Evolutionary conservation across 2,113 vertebrate genomes (phyloP), one percentile per base, ranked within the genome.

Genomic region (Plectropomus leopardus): DNA sequence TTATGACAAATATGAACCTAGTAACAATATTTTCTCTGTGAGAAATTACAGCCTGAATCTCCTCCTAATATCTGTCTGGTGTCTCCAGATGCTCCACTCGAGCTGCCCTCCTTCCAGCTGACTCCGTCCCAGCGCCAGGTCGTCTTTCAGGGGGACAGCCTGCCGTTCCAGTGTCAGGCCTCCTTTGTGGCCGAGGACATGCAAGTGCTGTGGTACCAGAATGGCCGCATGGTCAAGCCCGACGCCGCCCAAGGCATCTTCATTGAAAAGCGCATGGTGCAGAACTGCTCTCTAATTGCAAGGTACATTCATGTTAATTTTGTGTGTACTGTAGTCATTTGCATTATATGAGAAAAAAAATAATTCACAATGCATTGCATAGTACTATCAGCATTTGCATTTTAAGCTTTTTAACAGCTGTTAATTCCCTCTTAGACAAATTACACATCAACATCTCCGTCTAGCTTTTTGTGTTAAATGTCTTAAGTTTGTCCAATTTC

Each of bases 181-280:
- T 99, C 98, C 0, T 98, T 98, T 15, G 97, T 99, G 73, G 96
- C 97, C 15, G 95, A 97, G 88, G 97, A 99, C 89, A 99, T 99
- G 98, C 97, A 99, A 83, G 97, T 99, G 72, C 87, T 98, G 14
- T 99, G 98, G 98, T 99, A 97, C 92, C 98, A 99, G 87, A 96
- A 99, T 28, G 98, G 98, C 57, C 96, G 96, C 60, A 96, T 97
- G 84, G 97, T 99, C 53, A 96, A 97, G 88, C 94, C 96, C 0
- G 95, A 99, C 58, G 98, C 97, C 65, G 95, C 97, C 0, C 97
- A 97, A 88, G 98, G 98, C 44, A 99, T 99, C 91, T 95, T 96
- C 92, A 98, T 99, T 30, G 96, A 99, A 85, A 99, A 97, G 94
- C 98, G 95, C 75, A 97, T 97, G 94, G 96, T 99, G 91, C 98